phyloP scores from a whole-genome alignment of 2,113 vertebrate genomes.

The Urocynchramus pylzowi region DNA sequence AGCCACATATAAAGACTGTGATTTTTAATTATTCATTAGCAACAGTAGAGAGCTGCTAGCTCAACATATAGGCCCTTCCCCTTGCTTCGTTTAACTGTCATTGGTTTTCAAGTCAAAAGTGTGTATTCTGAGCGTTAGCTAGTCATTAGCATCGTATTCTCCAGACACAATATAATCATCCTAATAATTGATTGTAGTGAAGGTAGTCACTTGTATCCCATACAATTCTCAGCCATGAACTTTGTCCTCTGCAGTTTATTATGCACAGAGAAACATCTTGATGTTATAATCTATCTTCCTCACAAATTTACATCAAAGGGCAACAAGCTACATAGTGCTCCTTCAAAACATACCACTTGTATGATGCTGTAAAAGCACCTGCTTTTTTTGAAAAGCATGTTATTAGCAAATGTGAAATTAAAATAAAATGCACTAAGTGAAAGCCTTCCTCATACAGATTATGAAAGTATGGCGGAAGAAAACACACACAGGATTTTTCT shows the following conservation, averaged over 20 bases:
- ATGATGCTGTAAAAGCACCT: background rate
- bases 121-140: constrained; percentile 35
- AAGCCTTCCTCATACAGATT: background rate
- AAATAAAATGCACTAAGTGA: background rate
- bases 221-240: constrained; percentile 62
- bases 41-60: background rate
- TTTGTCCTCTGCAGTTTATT: constrained; percentile 58
- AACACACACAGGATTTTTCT: background rate
- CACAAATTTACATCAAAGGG: constrained; percentile 39
- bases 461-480: background rate
- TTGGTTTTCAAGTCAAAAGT: constrained; percentile 57
- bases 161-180: constrained; percentile 53
- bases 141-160: constrained; percentile 56
- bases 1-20: constrained; percentile 27
- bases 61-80: constrained; percentile 33
- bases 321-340: constrained; percentile 12
- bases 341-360: constrained; percentile 21
- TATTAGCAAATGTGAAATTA: constrained; percentile 4
- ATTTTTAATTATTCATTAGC: constrained; percentile 69
- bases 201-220: constrained; percentile 53
- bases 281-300: constrained; percentile 52
- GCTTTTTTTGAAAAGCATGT: constrained; percentile 15
- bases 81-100: constrained; percentile 20
- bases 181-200: constrained; percentile 62
- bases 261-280: constrained; percentile 40